These are phyloP conservation scores for Carpatolechia fugitivella DNA, from an alignment of 2,888 invertebrate species.

Conservation along the genomic window DNA sequence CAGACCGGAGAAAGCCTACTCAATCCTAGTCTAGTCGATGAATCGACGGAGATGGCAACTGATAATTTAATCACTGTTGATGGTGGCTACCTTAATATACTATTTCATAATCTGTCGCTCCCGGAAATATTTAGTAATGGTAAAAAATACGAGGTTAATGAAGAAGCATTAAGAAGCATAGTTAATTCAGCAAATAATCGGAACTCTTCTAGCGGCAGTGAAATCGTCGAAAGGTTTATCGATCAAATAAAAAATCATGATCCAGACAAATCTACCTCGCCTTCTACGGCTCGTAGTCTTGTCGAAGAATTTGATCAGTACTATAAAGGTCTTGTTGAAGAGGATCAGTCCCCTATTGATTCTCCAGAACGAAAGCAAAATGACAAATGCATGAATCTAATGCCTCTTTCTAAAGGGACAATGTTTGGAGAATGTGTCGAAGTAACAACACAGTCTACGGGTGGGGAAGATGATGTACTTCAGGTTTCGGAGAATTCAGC, in stretches of 20 bases:
- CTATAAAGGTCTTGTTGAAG: slow-evolving; percentile 51
- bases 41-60: slow-evolving; percentile 42
- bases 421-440: neutral
- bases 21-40: slow-evolving; percentile 25
- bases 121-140: slow-evolving; percentile 66
- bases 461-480: neutral
- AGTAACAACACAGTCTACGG: neutral
- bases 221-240: slow-evolving; percentile 51
- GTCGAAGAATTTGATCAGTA: slow-evolving; percentile 69
- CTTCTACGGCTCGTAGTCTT: slow-evolving; percentile 67
- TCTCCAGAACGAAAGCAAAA: neutral
- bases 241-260: slow-evolving; percentile 54
- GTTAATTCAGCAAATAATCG: slow-evolving; percentile 51
- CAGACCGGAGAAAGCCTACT: slow-evolving; percentile 54
- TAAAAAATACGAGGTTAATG: slow-evolving; percentile 70
- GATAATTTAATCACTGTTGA: slow-evolving; percentile 64
- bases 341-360: slow-evolving; percentile 31
- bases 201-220: slow-evolving; percentile 34
- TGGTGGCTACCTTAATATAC: slow-evolving; percentile 65
- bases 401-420: too few relatives aligned
- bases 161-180: slow-evolving; percentile 62
- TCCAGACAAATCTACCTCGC: slow-evolving; percentile 46
- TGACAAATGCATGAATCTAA: too few relatives aligned
- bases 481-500: neutral
- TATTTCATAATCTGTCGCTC: slow-evolving; percentile 59